Conservation (phyloP, 2,888 invertebrate genomes). For the Athalia rosae region DNA sequence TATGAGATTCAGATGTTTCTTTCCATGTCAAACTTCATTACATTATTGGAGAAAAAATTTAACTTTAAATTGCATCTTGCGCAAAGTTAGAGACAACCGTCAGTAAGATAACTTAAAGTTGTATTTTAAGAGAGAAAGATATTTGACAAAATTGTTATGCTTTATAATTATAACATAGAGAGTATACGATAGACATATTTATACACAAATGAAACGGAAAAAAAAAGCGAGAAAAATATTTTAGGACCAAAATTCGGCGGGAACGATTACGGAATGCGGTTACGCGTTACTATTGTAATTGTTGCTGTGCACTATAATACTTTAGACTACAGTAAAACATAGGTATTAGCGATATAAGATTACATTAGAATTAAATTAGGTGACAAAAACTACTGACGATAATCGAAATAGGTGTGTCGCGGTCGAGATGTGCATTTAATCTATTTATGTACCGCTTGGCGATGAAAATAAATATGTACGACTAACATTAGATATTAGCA, state of each 20-base stretch:
- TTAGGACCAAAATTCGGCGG: slow-evolving; percentile 13
- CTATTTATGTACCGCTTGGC: too few relatives aligned
- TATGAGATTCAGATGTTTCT: too few relatives aligned
- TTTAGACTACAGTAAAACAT: neutral
- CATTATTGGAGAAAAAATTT: neutral
- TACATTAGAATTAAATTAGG: too few relatives aligned
- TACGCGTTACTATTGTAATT: neutral
- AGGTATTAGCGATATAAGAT: too few relatives aligned
- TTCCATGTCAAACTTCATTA: neutral
- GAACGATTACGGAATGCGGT: slow-evolving; percentile 12
- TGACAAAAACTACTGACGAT: too few relatives aligned
- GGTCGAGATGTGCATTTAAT: too few relatives aligned
- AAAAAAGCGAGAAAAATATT: neutral
- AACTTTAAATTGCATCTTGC: neutral
- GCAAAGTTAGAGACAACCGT: neutral
- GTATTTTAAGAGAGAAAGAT: neutral
- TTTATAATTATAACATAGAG: neutral
- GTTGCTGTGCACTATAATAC: neutral
- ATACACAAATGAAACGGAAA: neutral
- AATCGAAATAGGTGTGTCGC: too few relatives aligned
- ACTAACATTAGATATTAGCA: too few relatives aligned
- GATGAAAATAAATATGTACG: too few relatives aligned
- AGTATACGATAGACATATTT: neutral
- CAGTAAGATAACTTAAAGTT: neutral
- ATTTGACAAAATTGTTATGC: slow-evolving; percentile 20